phyloP scores from a whole-genome alignment of 2,888 invertebrate genomes.

The Melolontha melolontha region DNA sequence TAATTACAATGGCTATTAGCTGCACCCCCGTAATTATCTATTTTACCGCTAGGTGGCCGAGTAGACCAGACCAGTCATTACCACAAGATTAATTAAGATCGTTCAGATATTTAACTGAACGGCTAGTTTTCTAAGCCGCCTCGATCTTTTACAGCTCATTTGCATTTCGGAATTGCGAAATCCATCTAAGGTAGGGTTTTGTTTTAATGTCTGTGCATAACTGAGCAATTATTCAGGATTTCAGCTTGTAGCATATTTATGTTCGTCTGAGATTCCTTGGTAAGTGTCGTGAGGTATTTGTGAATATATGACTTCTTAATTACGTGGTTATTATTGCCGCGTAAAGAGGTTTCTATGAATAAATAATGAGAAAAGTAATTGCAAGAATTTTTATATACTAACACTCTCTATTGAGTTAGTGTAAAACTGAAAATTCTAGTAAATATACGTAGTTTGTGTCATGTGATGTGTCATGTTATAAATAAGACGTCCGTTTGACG shows the following conservation, averaged over 20 bases:
- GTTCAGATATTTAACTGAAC: slow-evolving; percentile 54
- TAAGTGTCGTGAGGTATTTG: background rate
- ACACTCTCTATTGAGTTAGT: too few relatives aligned
- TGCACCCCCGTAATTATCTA: slow-evolving; percentile 61
- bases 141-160: slow-evolving; percentile 66
- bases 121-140: slow-evolving; percentile 56
- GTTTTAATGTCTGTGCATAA: slow-evolving; percentile 59
- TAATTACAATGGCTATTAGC: slow-evolving; percentile 63
- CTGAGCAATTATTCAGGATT: slow-evolving; percentile 59
- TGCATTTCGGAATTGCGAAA: slow-evolving; percentile 64
- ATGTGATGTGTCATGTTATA: too few relatives aligned
- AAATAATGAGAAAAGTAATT: background rate
- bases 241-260: slow-evolving; percentile 44
- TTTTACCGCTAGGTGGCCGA: slow-evolving; percentile 58
- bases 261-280: slow-evolving; percentile 14
- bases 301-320: slow-evolving; percentile 19
- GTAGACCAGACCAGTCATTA: slow-evolving; percentile 56
- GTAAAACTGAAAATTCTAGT: too few relatives aligned
- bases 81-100: slow-evolving; percentile 55
- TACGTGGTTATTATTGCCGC: slow-evolving; percentile 2
- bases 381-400: background rate
- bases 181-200: slow-evolving; percentile 60
- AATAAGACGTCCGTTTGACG: too few relatives aligned
- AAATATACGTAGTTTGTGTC: too few relatives aligned
- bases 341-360: background rate